These are phyloP conservation scores for Schrankia costaestrigalis DNA, from an alignment of 2,888 invertebrate species.

Conservation along the genomic window DNA sequence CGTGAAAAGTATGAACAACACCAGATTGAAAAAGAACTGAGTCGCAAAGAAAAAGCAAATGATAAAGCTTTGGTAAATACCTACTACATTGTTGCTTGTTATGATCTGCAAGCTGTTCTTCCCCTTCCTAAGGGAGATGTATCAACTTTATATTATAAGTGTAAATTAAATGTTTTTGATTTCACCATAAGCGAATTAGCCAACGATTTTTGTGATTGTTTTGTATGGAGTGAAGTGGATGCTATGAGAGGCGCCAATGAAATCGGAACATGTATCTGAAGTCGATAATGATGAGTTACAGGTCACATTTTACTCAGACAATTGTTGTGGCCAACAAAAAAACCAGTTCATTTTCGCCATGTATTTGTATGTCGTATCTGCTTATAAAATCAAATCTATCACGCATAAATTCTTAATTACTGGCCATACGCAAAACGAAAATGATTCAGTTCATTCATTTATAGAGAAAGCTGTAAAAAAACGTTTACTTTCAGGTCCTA, in stretches of 20 bases:
- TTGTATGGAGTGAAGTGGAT: constrained; percentile 1
- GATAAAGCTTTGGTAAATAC: neutral
- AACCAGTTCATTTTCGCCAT: constrained; percentile 3
- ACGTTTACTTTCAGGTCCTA: constrained; percentile 15
- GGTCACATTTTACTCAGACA: constrained; percentile 5
- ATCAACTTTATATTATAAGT: constrained; percentile 3
- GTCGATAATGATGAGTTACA: neutral
- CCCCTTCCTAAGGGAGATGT: neutral
- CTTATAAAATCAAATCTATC: constrained; percentile 8
- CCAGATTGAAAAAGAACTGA: neutral
- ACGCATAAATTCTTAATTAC: constrained; percentile 6
- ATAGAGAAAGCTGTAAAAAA: constrained; percentile 9
- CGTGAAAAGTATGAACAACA: constrained; percentile 5
- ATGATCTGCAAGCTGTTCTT: constrained; percentile 3
- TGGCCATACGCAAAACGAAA: constrained; percentile 7
- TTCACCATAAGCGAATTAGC: constrained; percentile 3
- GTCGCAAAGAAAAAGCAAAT: neutral
- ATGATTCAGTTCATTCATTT: neutral
- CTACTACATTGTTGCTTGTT: constrained; percentile 1
- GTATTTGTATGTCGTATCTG: constrained; percentile 6
- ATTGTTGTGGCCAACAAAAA: constrained; percentile 5
- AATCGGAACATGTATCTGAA: constrained; percentile 1
- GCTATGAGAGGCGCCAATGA: constrained; percentile 1
- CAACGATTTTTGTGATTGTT: neutral
- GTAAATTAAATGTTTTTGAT: constrained; percentile 2